Evolutionary conservation across 2,113 vertebrate species (phyloP).

Genomic region (Gnathonemus longibarbis): DNA sequence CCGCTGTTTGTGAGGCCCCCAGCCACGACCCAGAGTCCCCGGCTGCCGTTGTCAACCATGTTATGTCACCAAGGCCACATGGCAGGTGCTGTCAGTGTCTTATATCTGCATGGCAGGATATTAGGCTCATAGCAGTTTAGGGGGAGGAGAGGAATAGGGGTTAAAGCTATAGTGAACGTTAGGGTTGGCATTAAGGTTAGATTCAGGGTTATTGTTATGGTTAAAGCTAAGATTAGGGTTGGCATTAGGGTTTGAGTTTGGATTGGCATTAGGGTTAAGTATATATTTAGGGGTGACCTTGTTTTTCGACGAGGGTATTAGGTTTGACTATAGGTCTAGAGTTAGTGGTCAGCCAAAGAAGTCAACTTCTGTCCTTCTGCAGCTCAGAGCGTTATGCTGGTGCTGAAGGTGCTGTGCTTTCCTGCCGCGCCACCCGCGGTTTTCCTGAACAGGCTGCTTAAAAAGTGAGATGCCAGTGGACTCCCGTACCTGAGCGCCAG

Average conservation of each 20-base stretch:
- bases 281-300: neutral
- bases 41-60: neutral
- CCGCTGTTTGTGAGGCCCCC: neutral
- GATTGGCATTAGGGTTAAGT: neutral
- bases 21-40: neutral
- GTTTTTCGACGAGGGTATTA: neutral
- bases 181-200: neutral
- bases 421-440: neutral
- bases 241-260: neutral
- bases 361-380: neutral
- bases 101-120: neutral
- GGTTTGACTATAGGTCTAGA: neutral
- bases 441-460: neutral
- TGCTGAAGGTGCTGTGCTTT: neutral
- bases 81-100: neutral
- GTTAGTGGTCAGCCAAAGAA: neutral
- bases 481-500: neutral
- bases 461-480: neutral
- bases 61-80: neutral
- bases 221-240: neutral
- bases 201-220: neutral
- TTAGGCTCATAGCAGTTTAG: neutral
- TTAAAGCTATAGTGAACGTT: neutral
- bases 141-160: neutral
- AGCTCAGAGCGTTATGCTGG: neutral